Base-by-base conservation (phyloP, 2,888 invertebrate genomes). In the Meliscaeva auricollis region DNA sequence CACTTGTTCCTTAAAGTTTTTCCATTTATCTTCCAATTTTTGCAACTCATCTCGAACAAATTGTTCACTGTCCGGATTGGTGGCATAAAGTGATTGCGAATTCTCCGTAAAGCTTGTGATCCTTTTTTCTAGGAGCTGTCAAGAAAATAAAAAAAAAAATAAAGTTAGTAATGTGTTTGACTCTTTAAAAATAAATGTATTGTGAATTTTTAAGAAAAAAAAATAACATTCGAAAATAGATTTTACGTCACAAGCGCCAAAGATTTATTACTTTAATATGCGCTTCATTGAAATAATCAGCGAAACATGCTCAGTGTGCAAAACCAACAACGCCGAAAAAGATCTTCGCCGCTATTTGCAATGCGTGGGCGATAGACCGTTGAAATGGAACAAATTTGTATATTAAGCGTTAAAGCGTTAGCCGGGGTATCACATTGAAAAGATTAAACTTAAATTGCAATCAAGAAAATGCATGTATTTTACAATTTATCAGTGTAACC, bases 71-170 rank as follows among this genome's bases (percentile, higher is more conserved):
- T 92, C 91, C 77, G 93, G 93, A 89, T 93, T 92, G 75, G 92
- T 93, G 70, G 91, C 91, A 87, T 93, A 89, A 75, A 94, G 90
- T 88, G 93, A 92, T 89, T 96, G 95, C 0, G 95, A 95, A 32
- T 94, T 94, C 88, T 93, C 94, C 22, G 95, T 93, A 89, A 97
- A 96, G 81, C 94, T 94, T 87, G 94, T 93, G 87, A 97, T 95
- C 89, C 95, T 94, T 89, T 94, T 94, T 90, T 96, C 95, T 88
- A 96, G 93, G 88, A 94, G 92, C 96, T 96, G 64, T 46, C 32
- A 50, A 22, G n/a, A 22, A 69, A 54, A 17, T 15, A 26, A 60
- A 35, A 26, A 56, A 32, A 60, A 75, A 3, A 13, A 35, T 54
- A 58, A n/a, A n/a, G n/a, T 41, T 20, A 35, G 30, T 22, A 15